These are phyloP conservation scores for Apocrypta bakeri DNA, from an alignment of 1,140 invertebrate genomes.

Conservation along the genomic window DNA sequence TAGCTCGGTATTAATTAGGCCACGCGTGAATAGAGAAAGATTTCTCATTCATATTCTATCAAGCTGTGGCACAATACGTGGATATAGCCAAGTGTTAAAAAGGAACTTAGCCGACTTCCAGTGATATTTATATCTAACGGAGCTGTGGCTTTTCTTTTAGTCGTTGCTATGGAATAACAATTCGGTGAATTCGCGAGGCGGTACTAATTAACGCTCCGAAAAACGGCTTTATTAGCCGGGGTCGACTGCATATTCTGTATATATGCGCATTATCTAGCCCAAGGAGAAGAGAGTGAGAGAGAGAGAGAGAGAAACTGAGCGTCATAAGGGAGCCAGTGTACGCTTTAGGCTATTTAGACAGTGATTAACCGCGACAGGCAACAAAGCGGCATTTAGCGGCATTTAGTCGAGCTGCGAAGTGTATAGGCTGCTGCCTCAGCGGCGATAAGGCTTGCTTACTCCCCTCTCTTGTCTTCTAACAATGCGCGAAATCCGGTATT, in stretches of 20 bases:
- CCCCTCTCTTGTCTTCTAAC: constrained; percentile 51
- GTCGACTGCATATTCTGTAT: no score
- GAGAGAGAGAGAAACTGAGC: constrained; percentile 2
- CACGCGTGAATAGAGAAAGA: constrained; percentile 24
- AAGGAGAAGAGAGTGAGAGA: no score
- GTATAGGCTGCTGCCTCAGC: constrained; percentile 54
- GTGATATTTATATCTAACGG: neutral
- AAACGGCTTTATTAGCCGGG: neutral
- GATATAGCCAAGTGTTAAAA: neutral
- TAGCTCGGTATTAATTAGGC: constrained; percentile 18
- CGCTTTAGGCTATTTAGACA: constrained; percentile 56
- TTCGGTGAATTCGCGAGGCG: neutral
- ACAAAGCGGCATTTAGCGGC: constrained; percentile 69
- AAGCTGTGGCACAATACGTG: neutral
- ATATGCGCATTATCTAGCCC: neutral
- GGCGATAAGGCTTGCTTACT: constrained; percentile 61
- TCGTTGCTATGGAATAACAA: no score
- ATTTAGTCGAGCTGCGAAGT: constrained; percentile 56
- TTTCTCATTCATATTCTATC: neutral
- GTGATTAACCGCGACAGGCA: constrained; percentile 68
- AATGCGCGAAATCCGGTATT: constrained; percentile 70
- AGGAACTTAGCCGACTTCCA: neutral
- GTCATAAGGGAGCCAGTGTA: constrained; percentile 7
- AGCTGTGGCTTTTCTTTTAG: neutral
- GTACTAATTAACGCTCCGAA: neutral